Conservation (phyloP, 92 coral and sea anemone genomes). For the Epizoanthus rinbou region DNA sequence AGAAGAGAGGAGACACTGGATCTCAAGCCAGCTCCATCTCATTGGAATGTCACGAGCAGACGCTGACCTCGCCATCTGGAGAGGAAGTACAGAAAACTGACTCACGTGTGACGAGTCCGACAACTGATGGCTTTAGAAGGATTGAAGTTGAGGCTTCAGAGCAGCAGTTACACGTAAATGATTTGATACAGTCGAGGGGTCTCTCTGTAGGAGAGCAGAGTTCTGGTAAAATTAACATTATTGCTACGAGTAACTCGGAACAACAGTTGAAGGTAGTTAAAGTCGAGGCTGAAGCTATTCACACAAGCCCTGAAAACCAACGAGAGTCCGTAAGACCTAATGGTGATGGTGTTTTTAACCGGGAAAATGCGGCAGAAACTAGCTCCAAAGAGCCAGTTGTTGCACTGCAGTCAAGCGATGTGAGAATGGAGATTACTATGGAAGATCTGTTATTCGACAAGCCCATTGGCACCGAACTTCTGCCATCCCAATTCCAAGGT, state of each 20-base stretch:
- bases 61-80: slow-evolving; percentile 75
- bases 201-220: not conserved
- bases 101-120: slow-evolving; percentile 32
- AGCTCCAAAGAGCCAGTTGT: slow-evolving; percentile 2
- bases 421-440: slow-evolving; percentile 29
- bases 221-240: not conserved
- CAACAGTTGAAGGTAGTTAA: not conserved
- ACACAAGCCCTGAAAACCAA: not conserved
- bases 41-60: slow-evolving; percentile 87
- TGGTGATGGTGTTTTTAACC: not conserved
- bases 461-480: slow-evolving; percentile 34
- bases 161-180: slow-evolving; percentile 26
- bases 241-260: not conserved
- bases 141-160: not conserved
- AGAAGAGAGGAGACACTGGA: slow-evolving; percentile 53
- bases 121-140: slow-evolving; percentile 14
- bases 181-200: slow-evolving; percentile 4
- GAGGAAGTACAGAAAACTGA: slow-evolving; percentile 45
- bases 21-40: slow-evolving; percentile 87
- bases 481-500: slow-evolving; percentile 40
- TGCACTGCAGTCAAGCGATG: not conserved
- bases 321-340: not conserved
- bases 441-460: slow-evolving; percentile 38
- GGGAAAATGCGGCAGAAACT: not conserved
- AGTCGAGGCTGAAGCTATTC: not conserved